Evolutionary conservation across 53 echinoderm and acorn worm genomes (phyloP), one percentile per base, ranked within the genome.

Genomic region (Arbacia lixula): DNA sequence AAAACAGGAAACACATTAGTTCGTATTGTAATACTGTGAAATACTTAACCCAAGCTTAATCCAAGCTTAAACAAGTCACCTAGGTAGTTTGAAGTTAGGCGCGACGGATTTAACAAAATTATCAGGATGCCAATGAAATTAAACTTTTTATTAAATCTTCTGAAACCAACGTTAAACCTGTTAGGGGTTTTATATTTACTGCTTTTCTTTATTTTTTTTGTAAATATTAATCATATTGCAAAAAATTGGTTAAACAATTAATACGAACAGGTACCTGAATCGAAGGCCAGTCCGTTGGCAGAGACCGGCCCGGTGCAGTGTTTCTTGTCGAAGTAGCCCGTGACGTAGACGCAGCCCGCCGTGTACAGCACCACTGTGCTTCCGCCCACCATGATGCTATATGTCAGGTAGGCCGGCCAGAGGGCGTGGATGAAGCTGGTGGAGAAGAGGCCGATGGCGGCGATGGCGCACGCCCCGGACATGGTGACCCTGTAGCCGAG

Each of bases 401-500:
- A 78, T 1, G 79, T 29, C 16, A 78, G 4, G 30, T 60, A 78
- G 26, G 60, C 60, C 1, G 56, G 58, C 79, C 79, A 78, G 28
- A 78, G 79, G 36, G 19, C 60, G 2, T 57, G 79, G 58, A 60
- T 43, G 79, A 78, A 78, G 17, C 79, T 78, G 12, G 79, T 78
- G 16, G 79, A 2, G 16, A 78, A 36, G 12, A 78, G 60, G 12
- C 79, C 79, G 39, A 60, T 9, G 6, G 79, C 40, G 39, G 36
- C 34, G 28, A 78, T 2, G 60, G 39, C 24, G 16, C 79, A 78
- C 16, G 60, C 39, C 24, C 36, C 60, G 5, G 38, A 5, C 60
- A 78, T 58, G 12, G 79, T 78, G 28, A 14, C 2, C 25, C 79
- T 58, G 31, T 60, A 78, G 26, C 79, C 79, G 39, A 57, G 38